Base-by-base conservation (phyloP, 92 coral and sea anemone species). In the Epizoanthus illoricatus region DNA sequence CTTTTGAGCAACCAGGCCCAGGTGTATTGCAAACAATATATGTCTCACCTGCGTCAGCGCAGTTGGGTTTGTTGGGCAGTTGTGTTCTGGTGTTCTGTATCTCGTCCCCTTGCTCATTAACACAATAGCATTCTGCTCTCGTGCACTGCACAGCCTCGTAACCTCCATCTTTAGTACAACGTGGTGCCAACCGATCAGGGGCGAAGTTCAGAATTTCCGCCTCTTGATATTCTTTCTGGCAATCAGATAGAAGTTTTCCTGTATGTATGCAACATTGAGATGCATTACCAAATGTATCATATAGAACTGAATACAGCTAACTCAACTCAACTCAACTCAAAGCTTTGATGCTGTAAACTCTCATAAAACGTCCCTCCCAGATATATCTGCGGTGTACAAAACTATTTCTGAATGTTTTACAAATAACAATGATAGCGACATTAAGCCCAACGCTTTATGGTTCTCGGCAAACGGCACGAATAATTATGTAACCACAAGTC, bases 101-200 rank as follows among this genome's bases (percentile, higher is more conserved):
- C 89, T 94, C 97, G 73, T 97, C 95, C 3, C 99, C 99, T 85
- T 86, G 64, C 40, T 85, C 88, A 78, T 94, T 91, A 5, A 92
- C 90, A 79, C 99, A 97, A 79, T 92, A 97, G 74, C 99, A 97
- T 11, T 80, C 88, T 4, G 92, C 84, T 64, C 87, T 92, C 58
- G 87, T 73, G 70, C 99, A 97, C 85, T 97, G 99, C 41, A 80
- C 81, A 9, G 79, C 83, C 54, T 91, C 93, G 79, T 94, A 97
- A 54, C 83, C 84, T 16, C 99, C 99, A 16, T 90, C 78, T 15
- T 86, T 74, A 5, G 95, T 86, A 74, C 99, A 97, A 42, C 92
- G 97, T 57, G 99, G 98, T 12, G 88, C 78, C 33, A 89, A 89
- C 20, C 90, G 96, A 24, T 90, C 98, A 66, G 84, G 82, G 4